A percentile compares a stretch with the other conserved stretches of the same genome.
Conservation (phyloP, 2,113 vertebrate genomes). For the Numenius arquata region DNA sequence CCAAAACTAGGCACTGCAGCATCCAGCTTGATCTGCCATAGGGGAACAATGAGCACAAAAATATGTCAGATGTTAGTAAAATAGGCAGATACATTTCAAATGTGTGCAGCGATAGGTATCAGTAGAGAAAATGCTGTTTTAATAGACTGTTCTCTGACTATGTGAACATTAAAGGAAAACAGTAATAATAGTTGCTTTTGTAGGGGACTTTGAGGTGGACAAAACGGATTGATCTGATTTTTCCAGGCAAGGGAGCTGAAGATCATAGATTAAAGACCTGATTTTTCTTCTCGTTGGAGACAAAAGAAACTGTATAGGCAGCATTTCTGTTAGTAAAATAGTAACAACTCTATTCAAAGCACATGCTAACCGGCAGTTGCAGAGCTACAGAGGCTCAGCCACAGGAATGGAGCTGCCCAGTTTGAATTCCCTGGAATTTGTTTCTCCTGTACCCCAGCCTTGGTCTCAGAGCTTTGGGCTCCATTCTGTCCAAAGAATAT, state of each 20-base stretch:
- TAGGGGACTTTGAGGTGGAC: conserved; percentile 38
- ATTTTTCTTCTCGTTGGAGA: conserved; percentile 50
- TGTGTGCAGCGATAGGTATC: not conserved
- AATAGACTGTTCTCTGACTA: conserved; percentile 33
- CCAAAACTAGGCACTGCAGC: not conserved
- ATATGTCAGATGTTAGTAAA: conserved; percentile 52
- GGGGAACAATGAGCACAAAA: conserved; percentile 46
- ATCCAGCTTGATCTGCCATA: not conserved
- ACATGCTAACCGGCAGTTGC: not conserved
- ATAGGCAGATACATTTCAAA: conserved; percentile 40
- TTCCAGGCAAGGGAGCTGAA: conserved; percentile 35
- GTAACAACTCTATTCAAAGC: conserved; percentile 31
- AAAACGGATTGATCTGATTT: conserved; percentile 40
- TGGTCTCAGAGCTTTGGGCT: not conserved
- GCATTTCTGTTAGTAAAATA: conserved; percentile 43
- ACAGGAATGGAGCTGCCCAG: not conserved
- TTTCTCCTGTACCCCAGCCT: not conserved
- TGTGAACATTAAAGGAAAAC: conserved; percentile 40
- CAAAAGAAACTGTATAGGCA: conserved; percentile 48
- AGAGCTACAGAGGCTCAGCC: not conserved
- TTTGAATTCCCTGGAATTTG: conserved; percentile 1
- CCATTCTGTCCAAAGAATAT: not conserved
- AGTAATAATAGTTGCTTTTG: conserved; percentile 48
- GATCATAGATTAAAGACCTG: conserved; percentile 27
- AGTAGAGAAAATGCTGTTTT: conserved; percentile 25